Percentiles rank a stretch among this genome's conserved stretches.
Evolutionary conservation across 2,113 vertebrate genomes (phyloP).

Genomic region (Sander lucioperca): DNA sequence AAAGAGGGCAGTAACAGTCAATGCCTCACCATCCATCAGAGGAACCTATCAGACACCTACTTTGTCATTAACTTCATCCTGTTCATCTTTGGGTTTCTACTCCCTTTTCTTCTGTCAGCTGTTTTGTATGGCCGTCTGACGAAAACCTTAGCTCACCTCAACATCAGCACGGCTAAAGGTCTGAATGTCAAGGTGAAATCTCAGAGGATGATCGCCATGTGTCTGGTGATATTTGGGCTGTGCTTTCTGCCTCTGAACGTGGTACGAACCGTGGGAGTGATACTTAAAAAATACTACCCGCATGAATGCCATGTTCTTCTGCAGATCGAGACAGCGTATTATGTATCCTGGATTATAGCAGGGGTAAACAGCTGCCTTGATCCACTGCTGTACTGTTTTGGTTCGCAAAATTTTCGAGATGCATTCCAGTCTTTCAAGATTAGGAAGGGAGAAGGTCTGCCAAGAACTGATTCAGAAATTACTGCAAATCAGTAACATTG

Average conservation of each 20-base stretch:
- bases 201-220: constrained; percentile 70
- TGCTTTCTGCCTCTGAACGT: constrained; percentile 83
- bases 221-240: constrained; percentile 77
- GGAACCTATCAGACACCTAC: constrained; percentile 45
- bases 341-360: constrained; percentile 38
- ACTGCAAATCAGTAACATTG: constrained; percentile 25
- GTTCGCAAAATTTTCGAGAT: constrained; percentile 49
- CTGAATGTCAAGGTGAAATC: constrained; percentile 78
- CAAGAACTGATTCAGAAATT: constrained; percentile 50
- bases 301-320: not conserved
- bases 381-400: constrained; percentile 62
- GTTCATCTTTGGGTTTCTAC: constrained; percentile 69
- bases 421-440: constrained; percentile 40
- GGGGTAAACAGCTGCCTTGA: constrained; percentile 63
- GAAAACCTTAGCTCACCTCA: constrained; percentile 66
- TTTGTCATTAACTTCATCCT: constrained; percentile 73
- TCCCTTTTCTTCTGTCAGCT: constrained; percentile 74
- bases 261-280: constrained; percentile 62
- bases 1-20: constrained; percentile 51
- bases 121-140: constrained; percentile 75
- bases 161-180: constrained; percentile 66
- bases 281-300: constrained; percentile 57
- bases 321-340: constrained; percentile 30
- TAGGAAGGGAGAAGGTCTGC: not conserved
- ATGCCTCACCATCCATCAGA: constrained; percentile 81